Evolutionary conservation across 2,888 invertebrate species (phyloP).

Genomic region (Agonopterix subpropinquella): DNA sequence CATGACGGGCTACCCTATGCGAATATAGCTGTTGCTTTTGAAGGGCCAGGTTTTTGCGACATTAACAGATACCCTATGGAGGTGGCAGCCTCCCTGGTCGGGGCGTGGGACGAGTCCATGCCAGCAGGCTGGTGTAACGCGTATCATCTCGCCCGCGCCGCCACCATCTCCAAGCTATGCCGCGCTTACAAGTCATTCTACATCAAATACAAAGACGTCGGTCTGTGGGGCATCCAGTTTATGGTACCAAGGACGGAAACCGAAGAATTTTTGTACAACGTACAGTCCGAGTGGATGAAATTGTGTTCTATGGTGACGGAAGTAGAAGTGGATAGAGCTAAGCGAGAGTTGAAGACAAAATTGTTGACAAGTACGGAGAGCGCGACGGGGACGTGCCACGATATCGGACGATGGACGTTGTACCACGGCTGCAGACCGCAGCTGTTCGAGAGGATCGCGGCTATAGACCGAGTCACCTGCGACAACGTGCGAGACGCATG

Average conservation of each 20-base stretch:
- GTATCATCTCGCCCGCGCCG: conserved; percentile 83
- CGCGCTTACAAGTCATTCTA: conserved; percentile 97
- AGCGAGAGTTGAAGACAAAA: conserved; percentile 91
- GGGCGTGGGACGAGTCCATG: conserved; percentile 92
- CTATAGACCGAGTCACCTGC: conserved; percentile 87
- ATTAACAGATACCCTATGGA: conserved; percentile 94
- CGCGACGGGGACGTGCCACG: conserved; percentile 93
- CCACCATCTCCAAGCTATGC: conserved; percentile 80
- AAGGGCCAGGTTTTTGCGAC: conserved; percentile 92
- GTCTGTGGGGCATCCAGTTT: conserved; percentile 95
- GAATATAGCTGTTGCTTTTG: conserved; percentile 93
- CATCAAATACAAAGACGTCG: conserved; percentile 97
- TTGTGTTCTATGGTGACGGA: conserved; percentile 89
- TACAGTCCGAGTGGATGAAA: conserved; percentile 90
- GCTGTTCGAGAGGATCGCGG: conserved; percentile 87
- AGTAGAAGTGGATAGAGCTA: conserved; percentile 91
- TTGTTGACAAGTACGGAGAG: conserved; percentile 92
- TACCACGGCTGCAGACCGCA: conserved; percentile 93
- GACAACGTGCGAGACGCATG: conserved; percentile 85
- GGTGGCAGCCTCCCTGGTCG: conserved; percentile 93
- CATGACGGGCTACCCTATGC: conserved; percentile 93
- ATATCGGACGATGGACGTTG: conserved; percentile 95
- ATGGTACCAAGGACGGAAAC: conserved; percentile 81
- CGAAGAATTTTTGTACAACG: conserved; percentile 81
- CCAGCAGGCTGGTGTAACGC: conserved; percentile 90